Percentiles rank a stretch among this genome's conserved stretches.
Conservation (phyloP, 2,888 invertebrate genomes). For the Eupeodes latifasciatus region DNA sequence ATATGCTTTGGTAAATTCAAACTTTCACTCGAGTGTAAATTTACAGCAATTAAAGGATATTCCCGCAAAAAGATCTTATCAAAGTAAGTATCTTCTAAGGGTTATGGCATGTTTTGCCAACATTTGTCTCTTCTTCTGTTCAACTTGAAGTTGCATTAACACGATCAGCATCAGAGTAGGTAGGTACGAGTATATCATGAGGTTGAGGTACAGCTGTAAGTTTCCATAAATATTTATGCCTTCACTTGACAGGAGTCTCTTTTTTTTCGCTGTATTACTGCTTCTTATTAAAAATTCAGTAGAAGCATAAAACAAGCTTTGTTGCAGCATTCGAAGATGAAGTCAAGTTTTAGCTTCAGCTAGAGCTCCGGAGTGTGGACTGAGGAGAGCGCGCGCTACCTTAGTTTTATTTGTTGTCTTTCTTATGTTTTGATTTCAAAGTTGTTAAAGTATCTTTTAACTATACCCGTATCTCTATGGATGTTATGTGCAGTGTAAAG, state of each 20-base stretch:
- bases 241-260: conserved; percentile 57
- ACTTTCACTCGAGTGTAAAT: conserved; percentile 58
- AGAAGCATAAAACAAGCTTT: conserved; percentile 70
- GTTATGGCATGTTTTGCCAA: conserved; percentile 53
- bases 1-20: conserved; percentile 59
- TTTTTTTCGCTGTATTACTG: conserved; percentile 3
- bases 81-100: conserved; percentile 64
- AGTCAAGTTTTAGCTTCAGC: conserved; percentile 27
- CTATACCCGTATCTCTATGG: background rate
- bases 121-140: conserved; percentile 42
- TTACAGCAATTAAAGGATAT: conserved; percentile 59
- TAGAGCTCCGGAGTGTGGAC: background rate
- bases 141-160: background rate
- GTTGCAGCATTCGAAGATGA: conserved; percentile 59
- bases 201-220: conserved; percentile 34
- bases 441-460: conserved; percentile 30
- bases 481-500: conserved; percentile 56
- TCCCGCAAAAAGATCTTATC: conserved; percentile 35
- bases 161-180: conserved; percentile 8
- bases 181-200: conserved; percentile 29
- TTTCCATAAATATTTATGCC: conserved; percentile 61
- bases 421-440: conserved; percentile 27
- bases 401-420: conserved; percentile 40
- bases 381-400: conserved; percentile 39
- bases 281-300: conserved; percentile 55